A percentile compares a stretch with the other conserved stretches of the same genome.
Conservation (phyloP, 1,140 invertebrate genomes). For the Achroia grisella region DNA sequence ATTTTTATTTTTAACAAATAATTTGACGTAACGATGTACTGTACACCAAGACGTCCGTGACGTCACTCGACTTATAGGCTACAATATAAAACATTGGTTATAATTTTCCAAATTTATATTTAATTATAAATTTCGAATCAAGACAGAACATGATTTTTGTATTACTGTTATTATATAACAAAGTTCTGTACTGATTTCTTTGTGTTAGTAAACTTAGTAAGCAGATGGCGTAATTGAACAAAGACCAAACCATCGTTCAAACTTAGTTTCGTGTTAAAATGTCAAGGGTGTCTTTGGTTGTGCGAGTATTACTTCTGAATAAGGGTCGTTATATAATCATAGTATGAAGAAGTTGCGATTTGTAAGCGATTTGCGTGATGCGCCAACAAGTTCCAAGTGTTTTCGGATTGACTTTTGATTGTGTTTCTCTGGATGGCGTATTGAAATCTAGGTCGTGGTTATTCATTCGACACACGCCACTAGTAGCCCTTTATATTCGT, state of each 20-base stretch:
- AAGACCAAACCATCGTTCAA: not conserved
- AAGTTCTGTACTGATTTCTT: no score
- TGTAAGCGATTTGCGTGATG: slow-evolving; percentile 29
- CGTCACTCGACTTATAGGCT: no score
- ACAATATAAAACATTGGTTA: no score
- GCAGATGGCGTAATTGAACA: not conserved
- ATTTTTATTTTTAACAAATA: no score
- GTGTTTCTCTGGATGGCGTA: slow-evolving; percentile 34
- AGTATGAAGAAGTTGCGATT: slow-evolving; percentile 7
- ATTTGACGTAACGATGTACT: no score
- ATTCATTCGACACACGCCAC: slow-evolving; percentile 45
- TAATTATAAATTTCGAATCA: no score
- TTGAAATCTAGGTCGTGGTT: slow-evolving; percentile 37
- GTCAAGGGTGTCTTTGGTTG: slow-evolving; percentile 3
- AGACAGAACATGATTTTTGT: no score
- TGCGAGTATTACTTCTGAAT: slow-evolving; percentile 1
- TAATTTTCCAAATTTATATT: no score
- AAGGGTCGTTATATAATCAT: not conserved
- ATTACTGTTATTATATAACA: no score
- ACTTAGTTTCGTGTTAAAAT: not conserved
- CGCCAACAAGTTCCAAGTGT: slow-evolving; percentile 40
- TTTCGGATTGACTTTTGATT: slow-evolving; percentile 56
- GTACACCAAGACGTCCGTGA: no score
- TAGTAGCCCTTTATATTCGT: slow-evolving; percentile 27
- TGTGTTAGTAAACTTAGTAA: not conserved